These are phyloP conservation scores for Denticeps clupeoides DNA, from an alignment of 2,797 vertebrate genomes.

Conservation along the genomic window DNA sequence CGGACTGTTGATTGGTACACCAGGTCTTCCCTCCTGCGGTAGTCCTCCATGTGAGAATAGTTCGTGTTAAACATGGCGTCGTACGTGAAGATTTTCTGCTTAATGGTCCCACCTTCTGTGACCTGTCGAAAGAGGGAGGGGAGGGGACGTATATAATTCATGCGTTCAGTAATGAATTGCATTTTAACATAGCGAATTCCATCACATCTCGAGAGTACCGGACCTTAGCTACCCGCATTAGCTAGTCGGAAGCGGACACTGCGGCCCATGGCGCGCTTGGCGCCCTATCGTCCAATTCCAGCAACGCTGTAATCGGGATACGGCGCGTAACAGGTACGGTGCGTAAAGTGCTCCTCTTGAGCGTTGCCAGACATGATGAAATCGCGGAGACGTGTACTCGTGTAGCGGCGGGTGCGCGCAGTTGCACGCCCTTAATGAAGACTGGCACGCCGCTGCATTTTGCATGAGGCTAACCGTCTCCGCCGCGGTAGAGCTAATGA, in stretches of 20 bases:
- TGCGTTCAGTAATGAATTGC: too few species aligned
- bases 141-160: too few species aligned
- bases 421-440: conserved; percentile 46
- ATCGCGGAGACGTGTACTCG: conserved; percentile 26
- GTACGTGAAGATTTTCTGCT: conserved; percentile 97
- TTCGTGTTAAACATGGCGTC: conserved; percentile 99
- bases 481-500: conserved; percentile 44
- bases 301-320: too few species aligned
- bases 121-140: conserved; percentile 60
- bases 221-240: too few species aligned
- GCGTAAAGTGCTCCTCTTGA: conserved; percentile 28
- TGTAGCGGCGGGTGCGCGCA: conserved; percentile 14
- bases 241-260: too few species aligned
- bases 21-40: conserved; percentile 83
- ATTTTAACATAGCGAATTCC: too few species aligned
- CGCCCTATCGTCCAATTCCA: too few species aligned
- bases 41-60: conserved; percentile 96
- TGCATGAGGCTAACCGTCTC: conserved; percentile 36
- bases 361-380: conserved; percentile 26
- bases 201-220: too few species aligned
- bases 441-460: conserved; percentile 38
- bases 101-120: conserved; percentile 91
- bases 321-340: too few species aligned
- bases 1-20: conserved; percentile 94
- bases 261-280: too few species aligned